A percentile compares a stretch with the other conserved stretches of the same genome.
phyloP scores from a whole-genome alignment of 1,140 invertebrate species.

The Ceratina japonica region DNA sequence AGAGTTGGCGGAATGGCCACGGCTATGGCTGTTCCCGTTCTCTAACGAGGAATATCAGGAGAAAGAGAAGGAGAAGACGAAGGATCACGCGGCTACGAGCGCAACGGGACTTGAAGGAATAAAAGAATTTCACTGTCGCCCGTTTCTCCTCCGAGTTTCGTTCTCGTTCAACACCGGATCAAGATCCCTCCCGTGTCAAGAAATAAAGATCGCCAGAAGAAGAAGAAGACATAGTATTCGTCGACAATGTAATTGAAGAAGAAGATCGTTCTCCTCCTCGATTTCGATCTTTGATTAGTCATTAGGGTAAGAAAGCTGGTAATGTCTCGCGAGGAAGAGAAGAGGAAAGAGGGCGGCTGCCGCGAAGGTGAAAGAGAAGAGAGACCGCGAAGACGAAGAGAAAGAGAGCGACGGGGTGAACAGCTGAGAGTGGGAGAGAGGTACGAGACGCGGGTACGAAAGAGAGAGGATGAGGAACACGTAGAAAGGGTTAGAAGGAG shows the following conservation, averaged over 20 bases:
- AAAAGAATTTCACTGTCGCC: slow-evolving; percentile 10
- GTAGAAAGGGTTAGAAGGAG: background rate
- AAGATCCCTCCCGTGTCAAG: background rate
- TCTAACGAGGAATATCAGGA: slow-evolving; percentile 52
- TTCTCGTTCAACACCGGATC: background rate
- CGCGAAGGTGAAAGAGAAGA: background rate
- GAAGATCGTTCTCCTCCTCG: background rate
- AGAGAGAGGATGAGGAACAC: background rate
- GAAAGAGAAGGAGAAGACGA: slow-evolving; percentile 46
- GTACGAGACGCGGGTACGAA: slow-evolving; percentile 22
- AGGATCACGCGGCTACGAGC: slow-evolving; percentile 16
- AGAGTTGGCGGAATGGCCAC: slow-evolving; percentile 65
- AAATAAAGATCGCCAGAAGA: background rate
- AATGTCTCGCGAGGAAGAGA: background rate
- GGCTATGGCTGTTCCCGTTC: slow-evolving; percentile 50
- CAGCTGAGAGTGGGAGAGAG: slow-evolving; percentile 34
- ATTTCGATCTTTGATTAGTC: background rate
- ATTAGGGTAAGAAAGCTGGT: background rate
- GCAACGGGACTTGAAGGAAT: slow-evolving; percentile 20
- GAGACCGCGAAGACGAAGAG: slow-evolving; percentile 1
- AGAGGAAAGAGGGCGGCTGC: slow-evolving; percentile 40
- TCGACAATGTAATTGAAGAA: too few species aligned
- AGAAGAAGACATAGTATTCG: too few species aligned
- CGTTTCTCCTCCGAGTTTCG: background rate
- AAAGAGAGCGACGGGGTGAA: background rate